These are phyloP conservation scores for Liparis tanakae DNA, from an alignment of 2,797 vertebrate genomes.

Conservation along the genomic window DNA sequence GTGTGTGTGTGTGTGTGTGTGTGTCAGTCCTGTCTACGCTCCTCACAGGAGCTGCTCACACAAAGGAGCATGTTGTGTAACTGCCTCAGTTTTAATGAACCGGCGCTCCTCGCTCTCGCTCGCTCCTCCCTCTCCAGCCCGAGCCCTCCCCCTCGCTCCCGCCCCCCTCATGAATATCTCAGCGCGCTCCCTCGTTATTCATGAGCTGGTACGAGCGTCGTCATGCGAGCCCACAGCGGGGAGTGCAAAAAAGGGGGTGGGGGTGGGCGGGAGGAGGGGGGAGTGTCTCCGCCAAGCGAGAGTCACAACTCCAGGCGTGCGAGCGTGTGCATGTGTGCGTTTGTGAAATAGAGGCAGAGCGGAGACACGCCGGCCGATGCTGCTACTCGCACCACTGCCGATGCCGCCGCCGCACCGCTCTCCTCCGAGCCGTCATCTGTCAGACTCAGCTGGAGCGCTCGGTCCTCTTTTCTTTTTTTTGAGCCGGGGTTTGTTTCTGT, in stretches of 20 bases:
- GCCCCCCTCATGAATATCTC: constrained; percentile 90
- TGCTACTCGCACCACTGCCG: constrained; percentile 55
- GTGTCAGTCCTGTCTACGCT: constrained; percentile 66
- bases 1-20: too few relatives aligned
- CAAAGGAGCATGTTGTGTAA: constrained; percentile 89
- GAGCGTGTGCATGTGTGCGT: constrained; percentile 43
- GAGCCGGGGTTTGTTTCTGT: constrained; percentile 66
- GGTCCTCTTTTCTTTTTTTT: constrained; percentile 56
- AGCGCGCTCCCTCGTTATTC: constrained; percentile 88
- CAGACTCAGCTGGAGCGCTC: constrained; percentile 63
- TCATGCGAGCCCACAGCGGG: constrained; percentile 89
- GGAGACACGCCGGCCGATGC: constrained; percentile 66
- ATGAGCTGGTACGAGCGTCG: constrained; percentile 90
- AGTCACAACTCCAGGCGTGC: constrained; percentile 79
- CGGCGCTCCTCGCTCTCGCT: constrained; percentile 81
- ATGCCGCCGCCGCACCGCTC: constrained; percentile 49
- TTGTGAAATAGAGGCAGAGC: constrained; percentile 71
- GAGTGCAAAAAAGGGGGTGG: constrained; percentile 20
- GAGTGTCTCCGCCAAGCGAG: constrained; percentile 78
- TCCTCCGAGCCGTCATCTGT: constrained; percentile 56
- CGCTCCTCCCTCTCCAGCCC: constrained; percentile 77
- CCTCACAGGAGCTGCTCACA: constrained; percentile 82
- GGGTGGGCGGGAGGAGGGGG: constrained; percentile 50
- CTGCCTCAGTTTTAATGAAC: constrained; percentile 88
- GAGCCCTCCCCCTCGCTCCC: constrained; percentile 82